Evolutionary conservation across 2,888 invertebrate species (phyloP).

Genomic region (Chrysolina haemoptera): DNA sequence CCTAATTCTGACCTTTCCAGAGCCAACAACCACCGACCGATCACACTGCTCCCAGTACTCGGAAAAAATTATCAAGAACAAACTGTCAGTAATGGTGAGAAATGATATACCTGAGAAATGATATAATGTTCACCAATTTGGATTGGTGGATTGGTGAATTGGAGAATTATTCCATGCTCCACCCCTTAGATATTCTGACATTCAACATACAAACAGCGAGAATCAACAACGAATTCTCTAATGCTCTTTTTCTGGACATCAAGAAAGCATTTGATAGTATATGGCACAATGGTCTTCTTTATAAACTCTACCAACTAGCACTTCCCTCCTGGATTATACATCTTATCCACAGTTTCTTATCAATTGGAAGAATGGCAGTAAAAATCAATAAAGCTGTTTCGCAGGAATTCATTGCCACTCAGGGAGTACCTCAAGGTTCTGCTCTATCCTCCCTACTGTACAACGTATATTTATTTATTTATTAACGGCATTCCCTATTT

Average conservation of each 20-base stretch:
- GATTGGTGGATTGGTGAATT: not conserved
- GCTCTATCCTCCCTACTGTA: not conserved
- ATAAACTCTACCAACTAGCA: not conserved
- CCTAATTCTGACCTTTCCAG: too few relatives aligned
- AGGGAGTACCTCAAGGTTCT: not conserved
- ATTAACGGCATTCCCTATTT: too few relatives aligned
- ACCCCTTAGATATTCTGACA: too few relatives aligned
- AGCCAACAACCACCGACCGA: too few relatives aligned
- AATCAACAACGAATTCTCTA: too few relatives aligned
- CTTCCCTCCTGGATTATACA: not conserved
- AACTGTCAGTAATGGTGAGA: not conserved
- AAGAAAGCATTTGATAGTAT: too few relatives aligned
- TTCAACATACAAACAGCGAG: too few relatives aligned
- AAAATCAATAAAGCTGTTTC: not conserved
- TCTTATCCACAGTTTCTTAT: not conserved
- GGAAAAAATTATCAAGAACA: too few relatives aligned
- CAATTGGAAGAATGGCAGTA: not conserved
- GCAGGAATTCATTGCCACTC: not conserved
- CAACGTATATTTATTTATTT: not conserved
- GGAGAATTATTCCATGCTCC: too few relatives aligned
- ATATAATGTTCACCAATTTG: constrained; percentile 9
- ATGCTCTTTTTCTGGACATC: too few relatives aligned
- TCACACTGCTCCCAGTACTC: too few relatives aligned
- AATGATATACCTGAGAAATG: too few relatives aligned
- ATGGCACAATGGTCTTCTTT: not conserved